Evolutionary conservation across 2,113 vertebrate species (phyloP), one percentile per base, ranked within the genome.

Genomic region (Rynchops niger): DNA sequence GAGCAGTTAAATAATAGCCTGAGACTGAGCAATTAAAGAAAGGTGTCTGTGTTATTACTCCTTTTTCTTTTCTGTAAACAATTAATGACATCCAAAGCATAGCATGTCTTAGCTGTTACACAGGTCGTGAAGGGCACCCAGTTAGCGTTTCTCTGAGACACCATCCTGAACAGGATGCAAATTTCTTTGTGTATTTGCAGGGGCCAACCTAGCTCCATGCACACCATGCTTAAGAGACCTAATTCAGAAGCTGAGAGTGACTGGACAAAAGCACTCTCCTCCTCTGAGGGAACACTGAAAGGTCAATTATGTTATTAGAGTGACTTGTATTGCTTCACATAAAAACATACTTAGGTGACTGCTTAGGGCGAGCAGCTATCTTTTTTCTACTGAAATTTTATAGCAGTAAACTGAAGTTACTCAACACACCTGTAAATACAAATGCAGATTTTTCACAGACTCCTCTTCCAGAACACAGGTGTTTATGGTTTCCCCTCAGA

Each of bases 1-100:
- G 88, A 95, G 72, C 80, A 76, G 72, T 95, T 95, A 95, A 93
- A 86, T 95, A 96, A 86, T 81, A 91, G 69, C 49, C 52, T 59
- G 72, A 78, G 55, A 53, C 16, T 7, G 52, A 71, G 59, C 72
- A 50, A 18, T 50, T 84, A 12, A 49, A 53, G 43, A 89, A 69
- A 90, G 45, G 55, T 74, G 52, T 55, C 52, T 70, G 26, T 29
- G 22, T 45, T 67, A 53, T 38, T 71, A 62, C 50, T 81, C n/a
- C 50, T 77, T 80, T 77, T 42, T 34, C 47, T 76, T 26, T 65
- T 38, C 42, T 47, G 9, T 38, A 49, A 69, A 40, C 56, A 32
- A 65, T 76, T 70, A 65, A 45, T 40, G 63, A 45, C 77, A 80
- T 42, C 59, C 50, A n/a, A 69, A 52, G 61, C 58, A 42, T 49